Conservation (phyloP, 2,797 vertebrate species). For the Ctenochaetus hawaiiensis region DNA sequence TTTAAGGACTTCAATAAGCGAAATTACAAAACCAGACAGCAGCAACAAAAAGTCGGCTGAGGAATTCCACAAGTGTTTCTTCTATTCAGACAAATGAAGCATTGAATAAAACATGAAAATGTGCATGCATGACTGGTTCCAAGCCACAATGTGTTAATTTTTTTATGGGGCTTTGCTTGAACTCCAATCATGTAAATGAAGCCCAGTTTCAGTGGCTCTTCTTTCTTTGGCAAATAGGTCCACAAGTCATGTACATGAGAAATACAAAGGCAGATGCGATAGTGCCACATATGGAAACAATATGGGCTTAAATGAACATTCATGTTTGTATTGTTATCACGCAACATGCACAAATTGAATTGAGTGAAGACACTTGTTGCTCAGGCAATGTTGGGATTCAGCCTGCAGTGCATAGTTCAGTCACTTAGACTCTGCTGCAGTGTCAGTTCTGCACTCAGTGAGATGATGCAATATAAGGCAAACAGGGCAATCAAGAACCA, state of each 20-base stretch:
- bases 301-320: constrained; percentile 36
- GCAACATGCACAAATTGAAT: constrained; percentile 22
- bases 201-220: constrained; percentile 41
- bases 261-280: constrained; percentile 36
- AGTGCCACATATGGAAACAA: constrained; percentile 28
- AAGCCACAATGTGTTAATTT: constrained; percentile 55
- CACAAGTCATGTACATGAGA: constrained; percentile 23
- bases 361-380: neutral
- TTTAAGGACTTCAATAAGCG: constrained; percentile 48
- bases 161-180: constrained; percentile 57
- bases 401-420: constrained; percentile 33
- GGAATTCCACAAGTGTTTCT: constrained; percentile 33
- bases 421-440: constrained; percentile 42
- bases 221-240: constrained; percentile 41
- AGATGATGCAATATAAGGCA: constrained; percentile 66
- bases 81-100: constrained; percentile 37
- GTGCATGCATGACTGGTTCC: constrained; percentile 70
- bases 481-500: constrained; percentile 58
- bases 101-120: constrained; percentile 46
- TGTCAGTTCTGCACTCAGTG: constrained; percentile 48
- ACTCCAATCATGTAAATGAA: constrained; percentile 63
- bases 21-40: constrained; percentile 34
- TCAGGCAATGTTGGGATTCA: constrained; percentile 26
- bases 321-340: constrained; percentile 38
- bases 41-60: constrained; percentile 29